Conservation (phyloP, 2,797 vertebrate species). For the Naso thynnoides region DNA sequence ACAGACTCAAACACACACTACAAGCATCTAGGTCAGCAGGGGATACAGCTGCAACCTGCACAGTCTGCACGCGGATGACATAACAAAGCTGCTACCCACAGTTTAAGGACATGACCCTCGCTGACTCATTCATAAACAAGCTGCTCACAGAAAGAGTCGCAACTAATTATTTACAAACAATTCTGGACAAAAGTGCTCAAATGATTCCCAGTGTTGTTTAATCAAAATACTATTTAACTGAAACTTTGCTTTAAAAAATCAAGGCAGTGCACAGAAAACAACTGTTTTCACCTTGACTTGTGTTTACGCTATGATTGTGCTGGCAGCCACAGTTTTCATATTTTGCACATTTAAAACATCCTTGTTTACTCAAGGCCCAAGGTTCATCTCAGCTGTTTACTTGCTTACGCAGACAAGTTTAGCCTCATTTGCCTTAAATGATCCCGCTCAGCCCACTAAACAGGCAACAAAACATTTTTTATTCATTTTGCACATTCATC, state of each 20-base stretch:
- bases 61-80: constrained; percentile 39
- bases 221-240: background rate
- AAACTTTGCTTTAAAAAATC: background rate
- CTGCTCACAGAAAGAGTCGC: constrained; percentile 25
- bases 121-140: constrained; percentile 50
- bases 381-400: constrained; percentile 6
- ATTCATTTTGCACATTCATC: too few species aligned
- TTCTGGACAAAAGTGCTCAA: background rate
- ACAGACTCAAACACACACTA: constrained; percentile 31
- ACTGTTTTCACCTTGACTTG: background rate
- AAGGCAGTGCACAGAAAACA: background rate
- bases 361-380: background rate
- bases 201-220: background rate
- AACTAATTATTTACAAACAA: constrained; percentile 8
- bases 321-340: background rate
- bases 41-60: constrained; percentile 47
- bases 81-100: constrained; percentile 42
- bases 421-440: background rate
- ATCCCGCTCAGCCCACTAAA: background rate
- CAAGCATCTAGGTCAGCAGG: constrained; percentile 40
- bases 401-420: background rate
- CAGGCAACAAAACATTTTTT: background rate
- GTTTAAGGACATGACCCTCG: constrained; percentile 47
- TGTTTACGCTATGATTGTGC: background rate
- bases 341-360: background rate